Percentiles rank a stretch among this genome's conserved stretches.
These are phyloP conservation scores for Natator depressus DNA, from an alignment of 2,113 vertebrate species.

Conservation along the genomic window DNA sequence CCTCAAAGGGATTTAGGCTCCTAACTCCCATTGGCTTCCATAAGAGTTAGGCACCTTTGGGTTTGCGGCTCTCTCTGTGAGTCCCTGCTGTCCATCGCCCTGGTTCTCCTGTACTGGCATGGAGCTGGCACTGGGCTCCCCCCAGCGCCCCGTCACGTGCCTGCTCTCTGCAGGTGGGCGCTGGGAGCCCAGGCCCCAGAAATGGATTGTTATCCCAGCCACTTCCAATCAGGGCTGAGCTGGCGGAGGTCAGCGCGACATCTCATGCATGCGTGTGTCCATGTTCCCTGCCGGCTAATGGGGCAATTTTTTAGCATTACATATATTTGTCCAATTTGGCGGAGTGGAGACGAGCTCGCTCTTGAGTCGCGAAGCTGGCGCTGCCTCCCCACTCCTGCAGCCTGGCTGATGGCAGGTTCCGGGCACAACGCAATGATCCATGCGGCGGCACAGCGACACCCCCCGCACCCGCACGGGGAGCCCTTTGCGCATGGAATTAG, in stretches of 20 bases:
- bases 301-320: conserved; percentile 78
- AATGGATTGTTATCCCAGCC: too few species aligned
- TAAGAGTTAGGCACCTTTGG: not conserved
- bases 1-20: not conserved
- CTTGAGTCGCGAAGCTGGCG: not conserved
- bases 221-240: not conserved
- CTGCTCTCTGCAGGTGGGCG: not conserved
- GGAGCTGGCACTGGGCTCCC: rapidly evolving
- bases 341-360: not conserved
- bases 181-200: not conserved
- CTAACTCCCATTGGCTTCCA: not conserved
- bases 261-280: not conserved
- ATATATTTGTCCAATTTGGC: conserved; percentile 74
- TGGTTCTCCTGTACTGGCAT: not conserved
- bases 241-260: not conserved
- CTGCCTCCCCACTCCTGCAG: not conserved
- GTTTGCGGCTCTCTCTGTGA: not conserved
- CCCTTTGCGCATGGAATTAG: not conserved
- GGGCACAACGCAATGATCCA: not conserved
- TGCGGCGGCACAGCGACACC: not conserved
- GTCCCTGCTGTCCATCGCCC: too few species aligned
- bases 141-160: not conserved
- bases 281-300: conserved; percentile 65
- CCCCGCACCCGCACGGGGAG: not conserved
- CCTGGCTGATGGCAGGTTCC: not conserved